Base-by-base conservation (phyloP, 2,797 vertebrate genomes). In the Rhynchotus rufescens region DNA sequence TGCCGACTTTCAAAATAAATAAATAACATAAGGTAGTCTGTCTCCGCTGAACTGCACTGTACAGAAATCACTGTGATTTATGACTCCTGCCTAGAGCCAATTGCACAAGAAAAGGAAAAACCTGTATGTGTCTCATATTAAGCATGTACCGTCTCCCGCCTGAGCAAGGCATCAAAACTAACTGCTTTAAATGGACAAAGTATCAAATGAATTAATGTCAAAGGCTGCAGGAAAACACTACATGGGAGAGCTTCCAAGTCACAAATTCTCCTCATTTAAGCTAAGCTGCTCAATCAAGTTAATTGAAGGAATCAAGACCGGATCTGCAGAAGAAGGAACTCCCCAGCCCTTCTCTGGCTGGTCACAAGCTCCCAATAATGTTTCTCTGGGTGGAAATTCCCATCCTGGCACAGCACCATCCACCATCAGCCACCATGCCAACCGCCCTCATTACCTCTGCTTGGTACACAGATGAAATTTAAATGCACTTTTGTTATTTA, bases 231-330 rank as follows among this genome's bases (percentile, higher is more conserved):
- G 90, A 81, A 95, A 92, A 94, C 26, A 89, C 60, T 74, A 45
- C 71, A 92, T 1, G 36, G 86, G 88, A 92, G 13, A 92, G 65
- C 57, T 80, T 92, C 75, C 80, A 96, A 92, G 54, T 84, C 85
- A 84, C 87, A 91, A 67, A 76, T 91, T 92, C 84, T 80, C 47
- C 64, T 84, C 87, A 67, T 85, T 93, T 80, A 90, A 93, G 57
- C 84, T 91, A 93, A 96, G 76, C 86, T 83, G 80, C 92, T 94
- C 96, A 93, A 96, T 93, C 89, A 94, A 93, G 86, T 92, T 92
- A 95, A 94, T 88, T 93, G 91, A 85, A 88, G 67, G 66, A 78
- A 92, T 94, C 93, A 92, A 94, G 74, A 87, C 85, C 89, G 77
- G 88, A 92, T 87, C 86, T 87, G 81, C 68, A 91, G 72, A 85